Evolutionary conservation across 2,888 invertebrate genomes (phyloP), one percentile per base, ranked within the genome.

Genomic region (Scaptomyza tumidula): DNA sequence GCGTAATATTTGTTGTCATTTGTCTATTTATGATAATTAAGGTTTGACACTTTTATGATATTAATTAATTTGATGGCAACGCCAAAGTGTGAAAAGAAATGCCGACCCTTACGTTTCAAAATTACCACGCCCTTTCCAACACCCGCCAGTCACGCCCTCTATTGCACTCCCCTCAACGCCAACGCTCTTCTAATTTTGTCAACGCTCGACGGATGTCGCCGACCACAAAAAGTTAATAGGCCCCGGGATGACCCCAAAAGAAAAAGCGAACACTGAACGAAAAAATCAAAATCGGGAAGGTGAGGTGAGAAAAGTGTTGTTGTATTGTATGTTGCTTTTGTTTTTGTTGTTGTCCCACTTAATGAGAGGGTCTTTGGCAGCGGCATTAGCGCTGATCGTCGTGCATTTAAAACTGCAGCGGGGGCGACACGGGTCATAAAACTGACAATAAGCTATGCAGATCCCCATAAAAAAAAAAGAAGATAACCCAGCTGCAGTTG

Each of bases 41-140:
- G 83, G 71, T 72, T 75, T 85, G 88, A 88, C 82, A 78, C 77
- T 88, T 88, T 89, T 78, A 88, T 85, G 86, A 76, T 86, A 83
- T 89, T 88, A 86, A 89, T 88, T 89, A 82, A 80, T 88, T 89
- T 89, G 85, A 82, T 72, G 58, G 35, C 50, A 33, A n/a, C 49
- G 65, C 14, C 37, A 49, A 68, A 53, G 75, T 78, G 75, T 78
- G 58, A 78, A 75, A 68, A 49, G 57, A 58, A 61, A 60, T 43
- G 48, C 49, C 46, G 39, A 54, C 46, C 53, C 52, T 55, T 33
- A 16, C 50, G 39, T 66, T n/a, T 75, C 52, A 50, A 43, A 74
- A 63, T 72, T 29, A 24, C 24, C 24, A 55, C 45, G 45, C 50
- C 6, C 2, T 33, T 39, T 11, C 16, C 35, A 33, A 10, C 13